These are phyloP conservation scores for Daphoenositta chrysoptera DNA, from an alignment of 2,113 vertebrate genomes.

Conservation along the genomic window DNA sequence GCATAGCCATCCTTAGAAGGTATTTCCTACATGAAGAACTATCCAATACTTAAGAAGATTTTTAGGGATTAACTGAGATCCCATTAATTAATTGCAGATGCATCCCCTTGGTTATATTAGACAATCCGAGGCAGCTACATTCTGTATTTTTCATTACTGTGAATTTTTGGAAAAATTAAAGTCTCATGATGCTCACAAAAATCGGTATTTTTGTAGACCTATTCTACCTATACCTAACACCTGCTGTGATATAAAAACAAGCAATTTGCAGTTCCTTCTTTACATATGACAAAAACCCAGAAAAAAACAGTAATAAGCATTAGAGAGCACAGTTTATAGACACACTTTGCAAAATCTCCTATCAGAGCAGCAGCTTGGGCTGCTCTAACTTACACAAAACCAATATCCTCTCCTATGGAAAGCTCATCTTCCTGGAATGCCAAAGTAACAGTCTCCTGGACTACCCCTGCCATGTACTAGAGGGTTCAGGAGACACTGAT, in stretches of 20 bases:
- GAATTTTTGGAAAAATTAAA: not conserved
- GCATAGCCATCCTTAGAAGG: not conserved
- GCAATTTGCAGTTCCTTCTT: not conserved
- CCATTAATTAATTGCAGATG: not conserved
- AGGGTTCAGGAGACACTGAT: not conserved
- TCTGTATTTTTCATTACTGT: not conserved
- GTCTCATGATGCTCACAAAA: not conserved
- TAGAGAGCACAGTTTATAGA: not conserved
- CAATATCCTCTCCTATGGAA: rapidly evolving
- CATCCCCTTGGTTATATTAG: not conserved
- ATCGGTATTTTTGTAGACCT: not conserved
- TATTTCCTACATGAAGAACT: not conserved
- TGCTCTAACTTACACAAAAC: not conserved
- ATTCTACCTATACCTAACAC: not conserved
- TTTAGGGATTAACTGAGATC: not conserved
- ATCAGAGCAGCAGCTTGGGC: not conserved
- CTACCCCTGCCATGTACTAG: rapidly evolving
- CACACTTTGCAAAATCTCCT: not conserved
- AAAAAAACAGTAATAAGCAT: not conserved
- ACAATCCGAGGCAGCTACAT: not conserved
- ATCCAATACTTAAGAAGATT: not conserved
- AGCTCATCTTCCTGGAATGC: not conserved
- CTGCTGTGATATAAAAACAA: not conserved
- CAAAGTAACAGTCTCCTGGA: not conserved
- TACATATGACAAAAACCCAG: not conserved